A percentile compares a stretch with the other conserved stretches of the same genome.
Conservation (phyloP, 1,140 invertebrate genomes). For the Monochamus saltuarius region DNA sequence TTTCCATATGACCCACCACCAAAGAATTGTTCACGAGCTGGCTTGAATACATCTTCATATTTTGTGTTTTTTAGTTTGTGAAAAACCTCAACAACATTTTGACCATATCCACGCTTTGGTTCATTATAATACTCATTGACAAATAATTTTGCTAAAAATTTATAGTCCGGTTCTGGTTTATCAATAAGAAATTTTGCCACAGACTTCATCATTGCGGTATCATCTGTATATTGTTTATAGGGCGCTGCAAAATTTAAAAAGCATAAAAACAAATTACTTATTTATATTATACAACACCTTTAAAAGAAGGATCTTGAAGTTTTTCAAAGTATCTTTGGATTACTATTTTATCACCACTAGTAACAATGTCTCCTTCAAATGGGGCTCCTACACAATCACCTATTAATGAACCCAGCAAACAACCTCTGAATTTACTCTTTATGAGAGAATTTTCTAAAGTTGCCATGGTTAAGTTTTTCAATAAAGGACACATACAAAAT, state of each 20-base stretch:
- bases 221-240: slow-evolving; percentile 70
- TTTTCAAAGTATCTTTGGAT: slow-evolving; percentile 64
- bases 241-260: slow-evolving; percentile 53
- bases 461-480: slow-evolving; percentile 14
- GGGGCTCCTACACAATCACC: slow-evolving; percentile 74
- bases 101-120: slow-evolving; percentile 68
- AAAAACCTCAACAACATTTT: slow-evolving; percentile 65
- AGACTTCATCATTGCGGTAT: slow-evolving; percentile 73
- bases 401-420: slow-evolving; percentile 65
- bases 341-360: slow-evolving; percentile 54
- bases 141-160: slow-evolving; percentile 66
- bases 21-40: slow-evolving; percentile 70
- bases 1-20: slow-evolving; percentile 76
- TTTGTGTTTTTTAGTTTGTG: slow-evolving; percentile 59
- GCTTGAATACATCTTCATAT: slow-evolving; percentile 62
- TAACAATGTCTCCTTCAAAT: slow-evolving; percentile 64
- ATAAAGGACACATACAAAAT: slow-evolving; percentile 1
- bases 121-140: slow-evolving; percentile 65
- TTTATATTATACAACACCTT: slow-evolving; percentile 51
- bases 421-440: slow-evolving; percentile 66
- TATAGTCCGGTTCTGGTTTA: slow-evolving; percentile 58
- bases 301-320: slow-evolving; percentile 58
- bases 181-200: slow-evolving; percentile 66
- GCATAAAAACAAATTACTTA: neutral
- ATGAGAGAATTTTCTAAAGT: slow-evolving; percentile 30